Percentiles rank a stretch among this genome's conserved stretches.
These are phyloP conservation scores for Trachelipus rathkii DNA, from an alignment of 1,140 invertebrate genomes.

Conservation along the genomic window DNA sequence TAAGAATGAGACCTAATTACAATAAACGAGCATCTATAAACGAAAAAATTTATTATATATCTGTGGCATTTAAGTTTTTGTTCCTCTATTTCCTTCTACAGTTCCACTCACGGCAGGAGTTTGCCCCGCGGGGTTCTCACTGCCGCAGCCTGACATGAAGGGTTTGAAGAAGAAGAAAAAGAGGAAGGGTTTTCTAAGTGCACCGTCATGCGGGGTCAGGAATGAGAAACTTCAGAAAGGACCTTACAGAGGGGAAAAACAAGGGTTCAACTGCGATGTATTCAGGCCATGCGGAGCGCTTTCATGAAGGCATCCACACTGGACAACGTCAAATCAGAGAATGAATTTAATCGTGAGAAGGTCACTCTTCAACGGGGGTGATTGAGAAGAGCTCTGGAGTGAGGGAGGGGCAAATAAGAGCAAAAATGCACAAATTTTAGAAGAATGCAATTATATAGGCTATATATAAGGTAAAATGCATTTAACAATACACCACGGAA, in stretches of 20 bases:
- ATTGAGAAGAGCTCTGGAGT: background rate
- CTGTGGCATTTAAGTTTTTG: too few species aligned
- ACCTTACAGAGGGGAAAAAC: background rate
- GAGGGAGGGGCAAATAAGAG: background rate
- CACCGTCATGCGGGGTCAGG: background rate
- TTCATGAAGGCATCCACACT: background rate
- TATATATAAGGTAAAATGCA: too few species aligned
- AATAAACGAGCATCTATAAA: too few species aligned
- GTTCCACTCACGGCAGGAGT: constrained; percentile 3
- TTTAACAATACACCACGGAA: too few species aligned
- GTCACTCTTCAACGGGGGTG: background rate
- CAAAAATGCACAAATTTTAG: too few species aligned
- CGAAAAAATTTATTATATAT: too few species aligned
- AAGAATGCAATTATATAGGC: too few species aligned
- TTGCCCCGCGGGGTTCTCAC: background rate
- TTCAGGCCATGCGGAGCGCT: background rate
- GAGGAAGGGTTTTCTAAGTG: background rate
- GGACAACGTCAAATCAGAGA: background rate
- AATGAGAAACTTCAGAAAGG: background rate
- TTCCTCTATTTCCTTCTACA: background rate
- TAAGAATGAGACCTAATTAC: too few species aligned
- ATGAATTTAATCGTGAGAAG: background rate
- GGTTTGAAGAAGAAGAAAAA: background rate
- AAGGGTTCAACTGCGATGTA: background rate
- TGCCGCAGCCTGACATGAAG: constrained; percentile 7